A percentile compares a stretch with the other conserved stretches of the same genome.
phyloP scores from a whole-genome alignment of 2,113 vertebrate genomes.

The Rhizomys pruinosus region DNA sequence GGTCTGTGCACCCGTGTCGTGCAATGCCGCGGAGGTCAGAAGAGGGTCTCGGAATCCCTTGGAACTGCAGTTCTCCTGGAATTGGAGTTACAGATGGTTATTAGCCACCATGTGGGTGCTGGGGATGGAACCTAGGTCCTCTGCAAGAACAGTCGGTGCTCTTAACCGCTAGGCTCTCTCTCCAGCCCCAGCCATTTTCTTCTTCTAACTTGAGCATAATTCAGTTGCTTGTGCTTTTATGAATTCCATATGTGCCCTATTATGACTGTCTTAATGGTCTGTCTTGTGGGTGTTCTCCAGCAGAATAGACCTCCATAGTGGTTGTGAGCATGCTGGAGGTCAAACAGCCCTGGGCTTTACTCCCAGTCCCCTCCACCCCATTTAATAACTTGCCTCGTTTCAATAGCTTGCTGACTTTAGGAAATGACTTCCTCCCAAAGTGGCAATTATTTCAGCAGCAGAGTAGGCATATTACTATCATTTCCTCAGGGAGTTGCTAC shows the following conservation, averaged over 20 bases:
- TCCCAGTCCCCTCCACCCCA: background rate
- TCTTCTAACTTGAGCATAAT: background rate
- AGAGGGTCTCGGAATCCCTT: too few relatives aligned
- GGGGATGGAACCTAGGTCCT: too few relatives aligned
- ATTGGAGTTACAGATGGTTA: too few relatives aligned
- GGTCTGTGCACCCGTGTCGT: too few relatives aligned
- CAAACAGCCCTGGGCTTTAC: slow-evolving; percentile 6
- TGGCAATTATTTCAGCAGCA: slow-evolving; percentile 53
- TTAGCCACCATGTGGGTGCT: too few relatives aligned
- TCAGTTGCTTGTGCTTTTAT: slow-evolving; percentile 23
- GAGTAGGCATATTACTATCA: slow-evolving; percentile 43
- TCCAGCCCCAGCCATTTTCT: too few relatives aligned
- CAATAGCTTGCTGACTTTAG: slow-evolving; percentile 9
- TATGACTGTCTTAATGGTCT: background rate
- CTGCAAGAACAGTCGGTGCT: too few relatives aligned
- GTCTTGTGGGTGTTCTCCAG: background rate
- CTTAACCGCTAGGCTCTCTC: too few relatives aligned
- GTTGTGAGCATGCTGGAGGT: background rate
- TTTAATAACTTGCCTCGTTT: background rate
- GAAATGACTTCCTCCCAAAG: slow-evolving; percentile 32
- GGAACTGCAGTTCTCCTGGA: too few relatives aligned
- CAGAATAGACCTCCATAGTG: background rate
- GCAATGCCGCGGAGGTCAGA: too few relatives aligned
- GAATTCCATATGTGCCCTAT: background rate
- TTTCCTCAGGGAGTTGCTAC: background rate